Base-by-base conservation (phyloP, 2,113 vertebrate genomes). In the Hippoglossus stenolepis region DNA sequence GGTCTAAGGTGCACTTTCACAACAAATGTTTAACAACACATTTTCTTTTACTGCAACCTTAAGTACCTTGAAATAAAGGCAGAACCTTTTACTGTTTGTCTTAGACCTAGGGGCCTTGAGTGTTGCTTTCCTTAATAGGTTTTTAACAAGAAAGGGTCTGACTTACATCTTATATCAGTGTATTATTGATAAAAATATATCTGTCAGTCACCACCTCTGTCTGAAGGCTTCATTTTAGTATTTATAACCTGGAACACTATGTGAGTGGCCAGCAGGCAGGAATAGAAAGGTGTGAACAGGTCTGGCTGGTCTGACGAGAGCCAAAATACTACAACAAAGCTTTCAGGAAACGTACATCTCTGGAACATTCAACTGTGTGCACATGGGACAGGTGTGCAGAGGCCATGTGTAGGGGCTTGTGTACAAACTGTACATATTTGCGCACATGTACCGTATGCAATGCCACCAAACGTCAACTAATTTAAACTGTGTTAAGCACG, bases 191-290 rank as follows among this genome's bases (percentile, higher is more conserved):
- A 79, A 40, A 84, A 88, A 81, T 76, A 80, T 3, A 75, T 43
- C 35, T 8, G 3, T 86, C 77, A 77, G 8, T 86, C 77, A 77
- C 15, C 77, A 68, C 76, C 77, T 75, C 66, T 71, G 57, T 56
- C 66, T 67, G 31, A 64, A 56, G 67, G 60, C 63, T 59, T 14
- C 12, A 20, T 20, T 80, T 28, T 6, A 62, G 28, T 70, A 84
- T 85, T 81, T 81, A 57, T 86, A 84, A 77, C 35, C 51, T n/a
- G 60, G 85, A 87, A 90, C 71, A 59, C 26, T 59, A 79, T 87
- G 91, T 90, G 73, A 85, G 47, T 47, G 65, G 43, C 75, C 69
- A 21, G 51, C 13, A 35, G 73, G 74, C 79, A 84, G 79, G 73
- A 31, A 31, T 31, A 31, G 31, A 31, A 31, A 31, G 31, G 31